A percentile compares a stretch with the other conserved stretches of the same genome.
Conservation (phyloP, 92 coral and sea anemone genomes). For the Heteractis magnifica region DNA sequence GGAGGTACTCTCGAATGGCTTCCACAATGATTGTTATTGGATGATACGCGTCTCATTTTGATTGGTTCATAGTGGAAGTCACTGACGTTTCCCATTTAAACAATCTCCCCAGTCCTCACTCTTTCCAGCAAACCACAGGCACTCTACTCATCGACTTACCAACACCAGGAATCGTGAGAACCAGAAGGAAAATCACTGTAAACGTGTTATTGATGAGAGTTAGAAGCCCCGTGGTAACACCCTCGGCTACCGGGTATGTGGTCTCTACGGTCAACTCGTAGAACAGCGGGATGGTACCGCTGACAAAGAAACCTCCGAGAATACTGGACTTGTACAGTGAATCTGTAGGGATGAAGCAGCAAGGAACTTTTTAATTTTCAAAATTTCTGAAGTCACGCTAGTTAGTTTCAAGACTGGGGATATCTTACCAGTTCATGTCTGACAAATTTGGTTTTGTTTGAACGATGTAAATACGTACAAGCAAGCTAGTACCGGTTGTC, state of each 20-base stretch:
- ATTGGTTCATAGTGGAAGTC: too few relatives aligned
- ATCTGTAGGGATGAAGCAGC: constrained; percentile 19
- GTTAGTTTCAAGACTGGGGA: too few relatives aligned
- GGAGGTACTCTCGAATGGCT: background rate
- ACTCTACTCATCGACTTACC: constrained; percentile 58
- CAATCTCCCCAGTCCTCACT: background rate
- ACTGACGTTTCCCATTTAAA: too few relatives aligned
- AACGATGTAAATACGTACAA: too few relatives aligned
- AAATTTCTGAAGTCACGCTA: too few relatives aligned
- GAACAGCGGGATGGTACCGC: constrained; percentile 96
- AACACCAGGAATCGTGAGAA: constrained; percentile 87
- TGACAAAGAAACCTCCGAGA: constrained; percentile 93
- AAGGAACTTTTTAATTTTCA: too few relatives aligned
- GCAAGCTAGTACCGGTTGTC: too few relatives aligned
- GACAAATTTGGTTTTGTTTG: too few relatives aligned
- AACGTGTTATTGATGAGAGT: constrained; percentile 84
- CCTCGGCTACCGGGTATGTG: constrained; percentile 96
- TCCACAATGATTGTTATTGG: background rate
- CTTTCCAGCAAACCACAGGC: background rate
- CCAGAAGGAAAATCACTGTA: constrained; percentile 78
- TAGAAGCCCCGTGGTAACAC: constrained; percentile 85
- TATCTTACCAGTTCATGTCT: too few relatives aligned
- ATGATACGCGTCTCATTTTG: background rate
- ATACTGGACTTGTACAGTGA: constrained; percentile 88
- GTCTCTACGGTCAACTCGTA: constrained; percentile 97